Evolutionary conservation across 2,888 invertebrate genomes (phyloP).

Genomic region (Busseola fusca): DNA sequence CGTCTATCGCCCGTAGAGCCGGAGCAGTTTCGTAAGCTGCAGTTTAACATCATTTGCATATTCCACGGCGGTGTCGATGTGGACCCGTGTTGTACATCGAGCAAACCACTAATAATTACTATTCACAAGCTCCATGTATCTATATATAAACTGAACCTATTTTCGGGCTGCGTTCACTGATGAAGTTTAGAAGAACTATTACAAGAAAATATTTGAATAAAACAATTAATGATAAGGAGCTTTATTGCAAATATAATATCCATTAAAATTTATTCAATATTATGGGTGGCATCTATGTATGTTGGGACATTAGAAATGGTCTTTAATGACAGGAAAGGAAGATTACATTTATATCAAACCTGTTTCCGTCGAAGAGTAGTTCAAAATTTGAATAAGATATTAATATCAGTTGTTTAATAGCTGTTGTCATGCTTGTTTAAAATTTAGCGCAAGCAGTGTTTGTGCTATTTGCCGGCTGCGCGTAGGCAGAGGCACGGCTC

Average conservation of each 20-base stretch:
- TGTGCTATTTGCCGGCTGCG: constrained; percentile 28
- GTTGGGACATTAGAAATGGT: constrained; percentile 18
- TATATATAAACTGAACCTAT: constrained; percentile 38
- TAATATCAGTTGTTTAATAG: constrained; percentile 30
- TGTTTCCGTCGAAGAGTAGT: constrained; percentile 20
- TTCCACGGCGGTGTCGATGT: constrained; percentile 78
- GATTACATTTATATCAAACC: constrained; percentile 32
- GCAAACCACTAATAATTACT: constrained; percentile 67
- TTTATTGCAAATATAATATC: constrained; percentile 11
- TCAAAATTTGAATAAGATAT: constrained; percentile 30
- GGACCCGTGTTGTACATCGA: constrained; percentile 67
- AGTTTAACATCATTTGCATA: constrained; percentile 85
- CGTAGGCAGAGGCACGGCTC: constrained; percentile 49
- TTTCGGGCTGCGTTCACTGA: constrained; percentile 30
- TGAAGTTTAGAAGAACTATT: constrained; percentile 13
- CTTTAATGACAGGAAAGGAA: constrained; percentile 28
- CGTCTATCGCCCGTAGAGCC: constrained; percentile 76
- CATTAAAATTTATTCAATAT: constrained; percentile 28
- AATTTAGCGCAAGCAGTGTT: constrained; percentile 35
- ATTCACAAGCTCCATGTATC: constrained; percentile 56
- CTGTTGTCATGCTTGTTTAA: constrained; percentile 19
- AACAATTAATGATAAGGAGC: constrained; percentile 1
- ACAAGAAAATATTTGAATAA: not conserved
- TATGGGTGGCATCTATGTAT: constrained; percentile 10
- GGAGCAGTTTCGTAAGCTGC: constrained; percentile 80